Evolutionary conservation across 2,888 invertebrate genomes (phyloP).

Genomic region (Tupiocoris notatus): DNA sequence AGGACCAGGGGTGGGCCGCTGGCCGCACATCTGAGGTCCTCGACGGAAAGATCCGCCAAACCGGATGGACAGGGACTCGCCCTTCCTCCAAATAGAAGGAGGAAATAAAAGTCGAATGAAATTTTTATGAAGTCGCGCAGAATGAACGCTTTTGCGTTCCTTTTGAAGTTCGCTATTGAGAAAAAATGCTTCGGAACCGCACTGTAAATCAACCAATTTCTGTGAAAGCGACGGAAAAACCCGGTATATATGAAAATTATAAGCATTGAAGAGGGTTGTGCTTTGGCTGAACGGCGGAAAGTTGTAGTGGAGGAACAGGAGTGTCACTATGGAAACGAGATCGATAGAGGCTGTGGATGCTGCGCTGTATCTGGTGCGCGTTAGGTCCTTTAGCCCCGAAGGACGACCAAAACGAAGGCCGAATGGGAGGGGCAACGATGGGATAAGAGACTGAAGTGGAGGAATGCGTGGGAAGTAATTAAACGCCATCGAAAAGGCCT

Average conservation of each 20-base stretch:
- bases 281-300: background rate
- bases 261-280: constrained; percentile 5
- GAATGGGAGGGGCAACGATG: background rate
- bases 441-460: background rate
- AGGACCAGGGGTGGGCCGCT: background rate
- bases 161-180: background rate
- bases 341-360: constrained; percentile 10
- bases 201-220: background rate
- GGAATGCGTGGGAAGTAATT: background rate
- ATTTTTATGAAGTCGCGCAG: background rate
- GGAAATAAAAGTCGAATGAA: background rate
- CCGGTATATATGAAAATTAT: constrained; percentile 21
- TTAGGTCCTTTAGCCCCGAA: background rate
- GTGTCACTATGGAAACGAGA: constrained; percentile 9
- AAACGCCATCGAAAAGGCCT: constrained; percentile 3
- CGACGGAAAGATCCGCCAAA: background rate
- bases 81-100: background rate
- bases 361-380: constrained; percentile 9
- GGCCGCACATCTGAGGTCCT: background rate
- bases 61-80: background rate
- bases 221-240: background rate
- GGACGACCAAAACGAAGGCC: background rate
- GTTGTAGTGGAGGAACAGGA: background rate
- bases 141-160: background rate
- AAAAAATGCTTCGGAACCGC: background rate